Evolutionary conservation across 2,797 vertebrate genomes (phyloP).

Genomic region (Distichodus sexfasciatus): DNA sequence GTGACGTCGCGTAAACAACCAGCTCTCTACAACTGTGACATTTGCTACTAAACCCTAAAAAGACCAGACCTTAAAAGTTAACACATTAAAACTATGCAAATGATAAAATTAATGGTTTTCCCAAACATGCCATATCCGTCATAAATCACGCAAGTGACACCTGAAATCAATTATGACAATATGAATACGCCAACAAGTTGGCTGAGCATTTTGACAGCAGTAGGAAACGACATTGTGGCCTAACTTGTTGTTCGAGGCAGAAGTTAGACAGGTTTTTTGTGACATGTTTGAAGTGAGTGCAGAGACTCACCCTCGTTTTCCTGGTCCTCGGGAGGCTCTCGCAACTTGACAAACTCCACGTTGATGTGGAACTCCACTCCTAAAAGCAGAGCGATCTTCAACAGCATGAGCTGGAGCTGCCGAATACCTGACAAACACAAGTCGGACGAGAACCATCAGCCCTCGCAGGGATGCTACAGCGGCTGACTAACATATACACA

Average conservation of each 20-base stretch:
- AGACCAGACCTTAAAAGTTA: too few species aligned
- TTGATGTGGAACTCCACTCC: slow-evolving; percentile 96
- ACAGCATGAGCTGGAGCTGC: slow-evolving; percentile 92
- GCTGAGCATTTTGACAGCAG: slow-evolving; percentile 15
- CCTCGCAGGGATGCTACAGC: slow-evolving; percentile 21
- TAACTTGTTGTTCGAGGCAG: neutral
- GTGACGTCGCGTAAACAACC: too few species aligned
- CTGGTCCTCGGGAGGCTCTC: slow-evolving; percentile 92
- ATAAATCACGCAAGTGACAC: too few species aligned
- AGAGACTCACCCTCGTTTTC: slow-evolving; percentile 84
- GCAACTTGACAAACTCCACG: slow-evolving; percentile 88
- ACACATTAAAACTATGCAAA: too few species aligned
- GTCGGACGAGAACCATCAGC: slow-evolving; percentile 33
- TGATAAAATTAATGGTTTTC: too few species aligned
- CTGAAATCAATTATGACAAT: too few species aligned
- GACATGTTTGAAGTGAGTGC: neutral
- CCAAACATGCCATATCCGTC: too few species aligned
- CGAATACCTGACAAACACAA: slow-evolving; percentile 82
- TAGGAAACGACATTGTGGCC: slow-evolving; percentile 1
- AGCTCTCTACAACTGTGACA: too few species aligned
- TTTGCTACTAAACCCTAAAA: too few species aligned
- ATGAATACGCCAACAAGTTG: too few species aligned
- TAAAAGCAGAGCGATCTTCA: slow-evolving; percentile 92
- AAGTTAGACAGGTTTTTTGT: neutral
- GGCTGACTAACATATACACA: slow-evolving; percentile 10